These are phyloP conservation scores for Pangasius larnaudii DNA, from an alignment of 2,797 vertebrate genomes.

Conservation along the genomic window DNA sequence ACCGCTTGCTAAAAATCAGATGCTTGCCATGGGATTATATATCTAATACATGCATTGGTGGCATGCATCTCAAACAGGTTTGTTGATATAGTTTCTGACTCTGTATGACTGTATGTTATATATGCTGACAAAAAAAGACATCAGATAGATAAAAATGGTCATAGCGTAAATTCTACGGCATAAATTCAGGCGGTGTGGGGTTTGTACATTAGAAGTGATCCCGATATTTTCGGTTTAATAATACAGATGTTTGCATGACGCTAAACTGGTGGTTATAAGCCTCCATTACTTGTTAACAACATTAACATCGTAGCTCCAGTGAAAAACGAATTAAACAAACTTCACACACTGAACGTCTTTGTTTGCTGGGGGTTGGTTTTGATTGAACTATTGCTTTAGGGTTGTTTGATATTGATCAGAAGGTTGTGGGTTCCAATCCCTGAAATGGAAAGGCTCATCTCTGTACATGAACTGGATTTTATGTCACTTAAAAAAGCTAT, in stretches of 20 bases:
- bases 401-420: not conserved
- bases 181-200: not conserved
- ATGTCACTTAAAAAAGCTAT: not conserved
- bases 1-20: not conserved
- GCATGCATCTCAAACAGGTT: too few relatives aligned
- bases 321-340: not conserved
- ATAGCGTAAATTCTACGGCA: not conserved
- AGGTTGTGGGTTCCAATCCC: not conserved
- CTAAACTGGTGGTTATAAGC: not conserved
- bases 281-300: not conserved
- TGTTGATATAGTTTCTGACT: too few relatives aligned
- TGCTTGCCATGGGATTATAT: not conserved
- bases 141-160: not conserved
- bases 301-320: not conserved
- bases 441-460: not conserved
- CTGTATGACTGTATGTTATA: too few relatives aligned
- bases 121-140: too few relatives aligned
- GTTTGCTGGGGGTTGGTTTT: not conserved
- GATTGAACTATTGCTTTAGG: not conserved
- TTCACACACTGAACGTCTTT: not conserved
- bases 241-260: not conserved
- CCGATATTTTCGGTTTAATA: not conserved
- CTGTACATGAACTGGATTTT: not conserved
- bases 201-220: not conserved
- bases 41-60: not conserved